These are phyloP conservation scores for Maniola jurtina DNA, from an alignment of 1,140 invertebrate species.

Conservation along the genomic window DNA sequence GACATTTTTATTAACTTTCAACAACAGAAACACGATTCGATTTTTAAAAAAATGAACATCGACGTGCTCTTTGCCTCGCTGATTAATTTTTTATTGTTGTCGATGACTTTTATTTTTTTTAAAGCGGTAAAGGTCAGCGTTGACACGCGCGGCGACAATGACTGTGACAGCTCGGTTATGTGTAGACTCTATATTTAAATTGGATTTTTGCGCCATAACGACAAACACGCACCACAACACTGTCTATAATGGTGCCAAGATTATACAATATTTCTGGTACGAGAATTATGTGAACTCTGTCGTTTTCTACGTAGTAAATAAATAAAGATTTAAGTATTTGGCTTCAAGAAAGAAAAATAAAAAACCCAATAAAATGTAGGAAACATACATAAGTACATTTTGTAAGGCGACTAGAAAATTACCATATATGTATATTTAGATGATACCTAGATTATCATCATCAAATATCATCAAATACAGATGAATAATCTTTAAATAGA, in stretches of 20 bases:
- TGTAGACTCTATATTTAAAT: constrained; percentile 73
- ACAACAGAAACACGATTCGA: not conserved
- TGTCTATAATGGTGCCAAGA: constrained; percentile 46
- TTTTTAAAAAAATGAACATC: constrained; percentile 5
- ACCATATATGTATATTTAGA: no score
- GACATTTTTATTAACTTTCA: not conserved
- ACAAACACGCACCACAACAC: constrained; percentile 30
- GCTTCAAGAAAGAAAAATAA: no score
- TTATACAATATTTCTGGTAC: not conserved
- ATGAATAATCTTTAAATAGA: no score
- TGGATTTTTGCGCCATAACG: constrained; percentile 57
- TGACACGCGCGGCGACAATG: constrained; percentile 61
- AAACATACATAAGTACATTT: no score
- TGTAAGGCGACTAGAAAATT: no score
- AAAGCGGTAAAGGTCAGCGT: constrained; percentile 28
- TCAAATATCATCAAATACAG: no score
- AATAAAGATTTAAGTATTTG: no score
- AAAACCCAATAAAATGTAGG: no score
- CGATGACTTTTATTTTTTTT: constrained; percentile 22
- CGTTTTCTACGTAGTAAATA: no score
- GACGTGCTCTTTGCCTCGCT: not conserved
- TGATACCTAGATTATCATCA: no score
- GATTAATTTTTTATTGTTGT: constrained; percentile 17
- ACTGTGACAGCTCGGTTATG: constrained; percentile 64
- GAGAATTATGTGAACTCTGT: no score